A percentile compares a stretch with the other conserved stretches of the same genome.
Evolutionary conservation across 2,113 vertebrate species (phyloP).

Genomic region (Mionectes macconnelli): DNA sequence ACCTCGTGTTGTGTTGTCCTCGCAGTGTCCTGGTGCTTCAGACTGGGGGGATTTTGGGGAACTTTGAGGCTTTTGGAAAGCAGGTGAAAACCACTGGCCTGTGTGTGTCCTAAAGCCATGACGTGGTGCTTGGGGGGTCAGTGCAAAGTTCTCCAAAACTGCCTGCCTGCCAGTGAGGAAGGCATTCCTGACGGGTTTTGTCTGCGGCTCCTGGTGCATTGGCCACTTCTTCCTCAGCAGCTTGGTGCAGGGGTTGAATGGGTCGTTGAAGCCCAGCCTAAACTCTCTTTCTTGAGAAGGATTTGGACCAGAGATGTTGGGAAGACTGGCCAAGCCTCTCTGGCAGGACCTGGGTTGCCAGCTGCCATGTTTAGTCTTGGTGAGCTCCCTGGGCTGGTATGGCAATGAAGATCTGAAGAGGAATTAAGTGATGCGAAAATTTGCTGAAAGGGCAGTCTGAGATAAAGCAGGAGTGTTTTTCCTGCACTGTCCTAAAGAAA

Average conservation of each 20-base stretch:
- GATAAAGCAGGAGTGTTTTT: background rate
- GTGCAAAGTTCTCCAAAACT: background rate
- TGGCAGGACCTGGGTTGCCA: background rate
- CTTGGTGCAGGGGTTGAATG: background rate
- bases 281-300: too few species aligned
- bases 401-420: background rate
- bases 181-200: background rate
- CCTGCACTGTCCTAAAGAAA: background rate
- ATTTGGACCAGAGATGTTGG: background rate
- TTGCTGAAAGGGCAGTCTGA: background rate
- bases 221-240: background rate
- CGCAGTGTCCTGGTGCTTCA: accelerated
- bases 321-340: background rate
- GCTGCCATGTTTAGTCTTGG: background rate
- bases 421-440: background rate
- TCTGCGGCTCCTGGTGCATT: background rate
- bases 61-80: background rate
- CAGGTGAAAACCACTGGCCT: background rate
- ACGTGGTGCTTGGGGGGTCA: accelerated
- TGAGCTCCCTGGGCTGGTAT: background rate
- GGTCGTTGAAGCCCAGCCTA: too few species aligned
- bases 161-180: background rate
- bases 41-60: background rate
- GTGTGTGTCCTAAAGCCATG: background rate
- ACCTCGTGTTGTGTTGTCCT: background rate